These are phyloP conservation scores for Pyralis farinalis DNA, from an alignment of 2,888 invertebrate species.

Conservation along the genomic window DNA sequence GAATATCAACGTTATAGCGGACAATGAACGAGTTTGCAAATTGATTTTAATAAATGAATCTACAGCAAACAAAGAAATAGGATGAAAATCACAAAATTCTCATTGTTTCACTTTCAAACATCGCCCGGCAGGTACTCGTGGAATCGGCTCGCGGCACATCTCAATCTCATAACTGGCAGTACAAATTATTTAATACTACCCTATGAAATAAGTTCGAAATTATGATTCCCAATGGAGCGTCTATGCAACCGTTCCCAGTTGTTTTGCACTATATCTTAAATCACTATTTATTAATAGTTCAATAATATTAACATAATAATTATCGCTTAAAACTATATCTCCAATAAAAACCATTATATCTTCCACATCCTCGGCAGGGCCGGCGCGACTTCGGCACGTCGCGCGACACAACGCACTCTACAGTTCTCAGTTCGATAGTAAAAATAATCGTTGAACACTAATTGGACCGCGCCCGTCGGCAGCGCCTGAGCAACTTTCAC, in stretches of 20 bases:
- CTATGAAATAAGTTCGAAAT: constrained; percentile 32
- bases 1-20: background rate
- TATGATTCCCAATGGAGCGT: constrained; percentile 32
- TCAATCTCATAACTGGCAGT: constrained; percentile 37
- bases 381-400: constrained; percentile 35
- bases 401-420: constrained; percentile 39
- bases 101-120: constrained; percentile 12
- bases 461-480: constrained; percentile 72
- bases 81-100: too few relatives aligned
- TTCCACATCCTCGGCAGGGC: constrained; percentile 34
- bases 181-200: constrained; percentile 34
- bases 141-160: constrained; percentile 18
- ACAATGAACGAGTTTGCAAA: constrained; percentile 1
- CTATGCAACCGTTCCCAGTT: constrained; percentile 75
- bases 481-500: constrained; percentile 79
- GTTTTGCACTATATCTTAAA: constrained; percentile 76
- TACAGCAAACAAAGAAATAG: too few relatives aligned
- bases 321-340: constrained; percentile 67
- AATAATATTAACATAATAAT: constrained; percentile 69
- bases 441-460: constrained; percentile 69
- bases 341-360: constrained; percentile 52
- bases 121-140: constrained; percentile 9
- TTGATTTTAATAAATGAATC: background rate
- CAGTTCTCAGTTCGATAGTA: constrained; percentile 56
- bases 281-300: constrained; percentile 64